phyloP scores from a whole-genome alignment of 2,113 vertebrate species.

The Polypterus senegalus region DNA sequence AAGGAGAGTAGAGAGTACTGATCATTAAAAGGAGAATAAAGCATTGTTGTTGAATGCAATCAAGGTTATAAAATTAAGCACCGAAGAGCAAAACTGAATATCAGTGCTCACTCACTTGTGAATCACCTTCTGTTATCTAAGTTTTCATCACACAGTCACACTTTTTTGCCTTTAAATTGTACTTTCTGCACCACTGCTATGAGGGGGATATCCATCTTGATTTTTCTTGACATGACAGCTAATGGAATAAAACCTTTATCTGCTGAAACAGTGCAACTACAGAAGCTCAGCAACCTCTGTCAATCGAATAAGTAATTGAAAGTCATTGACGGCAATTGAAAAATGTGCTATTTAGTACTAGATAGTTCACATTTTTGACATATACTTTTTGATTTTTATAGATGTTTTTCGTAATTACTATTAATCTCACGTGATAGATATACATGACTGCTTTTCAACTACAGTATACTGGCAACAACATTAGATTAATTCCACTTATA shows the following conservation, averaged over 20 bases:
- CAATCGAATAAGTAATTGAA: too few species aligned
- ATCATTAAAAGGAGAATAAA: background rate
- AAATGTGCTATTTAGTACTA: too few species aligned
- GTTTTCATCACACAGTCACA: background rate
- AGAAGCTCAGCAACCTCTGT: too few species aligned
- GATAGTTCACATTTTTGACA: too few species aligned
- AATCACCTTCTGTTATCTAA: background rate
- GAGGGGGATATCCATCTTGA: background rate
- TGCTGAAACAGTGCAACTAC: too few species aligned
- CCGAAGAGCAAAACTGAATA: background rate
- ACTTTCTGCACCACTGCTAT: background rate
- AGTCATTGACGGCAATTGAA: too few species aligned
- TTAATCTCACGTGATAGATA: too few species aligned
- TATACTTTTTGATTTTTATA: too few species aligned
- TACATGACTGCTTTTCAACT: too few species aligned
- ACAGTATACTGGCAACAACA: too few species aligned
- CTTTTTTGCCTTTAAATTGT: background rate
- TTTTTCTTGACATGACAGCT: background rate
- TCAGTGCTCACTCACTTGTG: background rate
- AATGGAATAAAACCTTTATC: background rate
- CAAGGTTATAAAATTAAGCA: background rate
- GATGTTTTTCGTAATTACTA: too few species aligned
- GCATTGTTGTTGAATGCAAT: background rate
- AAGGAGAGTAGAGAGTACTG: background rate
- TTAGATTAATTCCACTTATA: too few species aligned